These are phyloP conservation scores for Macroramphosus scolopax DNA, from an alignment of 2,797 vertebrate species.

Conservation along the genomic window DNA sequence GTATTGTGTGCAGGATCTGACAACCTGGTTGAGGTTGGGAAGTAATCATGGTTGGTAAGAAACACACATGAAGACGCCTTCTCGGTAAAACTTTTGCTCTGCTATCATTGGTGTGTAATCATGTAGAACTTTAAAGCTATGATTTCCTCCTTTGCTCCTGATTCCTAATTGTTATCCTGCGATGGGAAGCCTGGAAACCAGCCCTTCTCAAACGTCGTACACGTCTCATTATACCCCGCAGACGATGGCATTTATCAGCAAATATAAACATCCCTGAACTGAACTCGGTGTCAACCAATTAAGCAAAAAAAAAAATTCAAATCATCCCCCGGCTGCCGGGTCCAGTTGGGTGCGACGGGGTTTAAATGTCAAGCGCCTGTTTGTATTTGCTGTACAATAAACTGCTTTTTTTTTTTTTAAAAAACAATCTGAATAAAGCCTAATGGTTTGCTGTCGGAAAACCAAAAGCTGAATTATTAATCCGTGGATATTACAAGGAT, in stretches of 20 bases:
- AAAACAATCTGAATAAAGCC: constrained; percentile 37
- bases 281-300: constrained; percentile 64
- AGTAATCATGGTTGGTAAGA: background rate
- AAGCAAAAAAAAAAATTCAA: constrained; percentile 63
- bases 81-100: too few relatives aligned
- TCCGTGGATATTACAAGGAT: constrained; percentile 50
- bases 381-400: constrained; percentile 47
- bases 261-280: constrained; percentile 34
- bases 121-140: too few relatives aligned
- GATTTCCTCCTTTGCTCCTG: too few relatives aligned
- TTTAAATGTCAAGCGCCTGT: constrained; percentile 69
- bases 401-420: constrained; percentile 15
- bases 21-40: background rate
- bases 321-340: constrained; percentile 42
- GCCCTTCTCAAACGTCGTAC: constrained; percentile 18
- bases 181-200: too few relatives aligned
- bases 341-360: constrained; percentile 37
- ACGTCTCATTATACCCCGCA: constrained; percentile 40
- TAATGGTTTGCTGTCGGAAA: constrained; percentile 39
- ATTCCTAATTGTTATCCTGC: too few relatives aligned
- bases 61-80: too few relatives aligned
- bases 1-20: background rate
- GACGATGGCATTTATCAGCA: constrained; percentile 50
- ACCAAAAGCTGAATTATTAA: constrained; percentile 54
- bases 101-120: too few relatives aligned